Evolutionary conservation across 1,140 invertebrate genomes (phyloP), one percentile per base, ranked within the genome.

Genomic region (Hormaphis cornu): DNA sequence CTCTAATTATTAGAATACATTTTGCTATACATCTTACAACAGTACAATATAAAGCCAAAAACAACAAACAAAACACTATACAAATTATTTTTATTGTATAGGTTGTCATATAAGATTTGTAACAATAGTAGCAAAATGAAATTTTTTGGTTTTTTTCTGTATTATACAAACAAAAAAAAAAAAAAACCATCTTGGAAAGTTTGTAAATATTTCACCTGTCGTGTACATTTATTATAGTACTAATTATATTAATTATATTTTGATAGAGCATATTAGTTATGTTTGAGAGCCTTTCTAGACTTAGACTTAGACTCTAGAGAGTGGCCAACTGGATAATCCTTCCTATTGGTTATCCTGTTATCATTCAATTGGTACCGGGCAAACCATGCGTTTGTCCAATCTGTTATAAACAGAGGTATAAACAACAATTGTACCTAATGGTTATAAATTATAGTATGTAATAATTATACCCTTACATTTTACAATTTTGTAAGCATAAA

Each of bases 11-110:
- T 46, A 46, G 22, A 10, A 59, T 59, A 59, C n/a, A 58, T 54
- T 30, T 54, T 54, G n/a, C 52, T 54, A 58, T 58, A 58, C 20
- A 20, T 33, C 50, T 50, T 66, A 66, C 61, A 14, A 66, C 18
- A 66, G 61, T 66, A 66, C 61, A 66, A 66, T 48, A 50, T 22
- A 20, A 66, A 66, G 42, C 61, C 61, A 66, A 66, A 66, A 50
- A 66, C 10, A 66, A 48, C 6, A 50, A 24, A 56, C n/a, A 37
- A 40, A 58, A 35, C 30, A 35, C 9, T 0, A 33, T 20, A 12
- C 1, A 56, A 56, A 56, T 2, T 37, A 58, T 40, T 30, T 53
- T 53, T 53, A 53, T 58, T 58, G 35, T 37, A 37, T 58, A 40
- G 20, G 1, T 37, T 24, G 22, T 37, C 37, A 18, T 58, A 42